phyloP scores from a whole-genome alignment of 2,113 vertebrate genomes.

The Pachypanchax playfairii region DNA sequence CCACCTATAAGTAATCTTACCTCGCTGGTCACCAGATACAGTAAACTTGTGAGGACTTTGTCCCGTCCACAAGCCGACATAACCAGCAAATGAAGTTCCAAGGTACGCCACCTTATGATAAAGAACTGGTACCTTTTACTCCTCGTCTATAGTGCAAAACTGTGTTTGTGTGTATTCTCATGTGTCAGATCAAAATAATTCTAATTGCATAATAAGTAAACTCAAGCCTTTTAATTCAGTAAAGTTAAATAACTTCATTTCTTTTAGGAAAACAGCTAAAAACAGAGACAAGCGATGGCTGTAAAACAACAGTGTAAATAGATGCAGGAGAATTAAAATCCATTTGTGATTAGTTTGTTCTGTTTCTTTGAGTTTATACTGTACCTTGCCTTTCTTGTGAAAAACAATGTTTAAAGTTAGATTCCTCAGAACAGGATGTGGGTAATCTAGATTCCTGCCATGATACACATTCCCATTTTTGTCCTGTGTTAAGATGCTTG shows the following conservation, averaged over 20 bases:
- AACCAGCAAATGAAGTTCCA: conserved; percentile 92
- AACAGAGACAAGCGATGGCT: no score
- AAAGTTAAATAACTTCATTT: no score
- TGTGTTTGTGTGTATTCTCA: neutral
- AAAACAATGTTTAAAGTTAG: conserved; percentile 86
- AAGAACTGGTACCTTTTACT: neutral
- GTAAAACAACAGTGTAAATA: no score
- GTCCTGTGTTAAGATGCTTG: conserved; percentile 91
- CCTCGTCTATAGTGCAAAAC: neutral
- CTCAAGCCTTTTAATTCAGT: no score
- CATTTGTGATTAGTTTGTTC: no score
- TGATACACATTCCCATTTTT: conserved; percentile 86
- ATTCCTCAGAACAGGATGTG: conserved; percentile 81
- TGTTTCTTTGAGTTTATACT: neutral
- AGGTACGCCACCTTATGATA: neutral
- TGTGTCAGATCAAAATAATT: no score
- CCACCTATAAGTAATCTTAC: conserved; percentile 61
- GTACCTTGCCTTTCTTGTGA: conserved; percentile 83
- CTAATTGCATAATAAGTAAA: no score
- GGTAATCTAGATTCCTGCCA: conserved; percentile 91
- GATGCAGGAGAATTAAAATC: no score
- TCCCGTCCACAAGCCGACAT: conserved; percentile 94
- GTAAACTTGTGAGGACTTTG: conserved; percentile 91
- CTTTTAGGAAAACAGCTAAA: no score
- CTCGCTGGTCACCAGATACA: conserved; percentile 87